Evolutionary conservation across 2,797 vertebrate genomes (phyloP), one percentile per base, ranked within the genome.

Genomic region (Falco columbarius): DNA sequence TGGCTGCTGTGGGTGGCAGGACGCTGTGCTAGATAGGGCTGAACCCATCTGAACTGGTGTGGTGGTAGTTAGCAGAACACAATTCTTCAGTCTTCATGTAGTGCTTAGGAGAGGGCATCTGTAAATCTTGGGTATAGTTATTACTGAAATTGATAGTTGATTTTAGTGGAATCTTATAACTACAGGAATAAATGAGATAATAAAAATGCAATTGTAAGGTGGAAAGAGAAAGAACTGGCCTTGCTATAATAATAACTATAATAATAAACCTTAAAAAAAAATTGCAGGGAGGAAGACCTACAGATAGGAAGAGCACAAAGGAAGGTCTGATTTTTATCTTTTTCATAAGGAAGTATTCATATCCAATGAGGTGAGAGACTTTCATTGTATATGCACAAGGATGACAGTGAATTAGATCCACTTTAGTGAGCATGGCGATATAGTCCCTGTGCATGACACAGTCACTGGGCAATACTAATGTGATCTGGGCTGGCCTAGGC

Each of bases 11-110:
- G 46, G 38, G 42, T 62, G 32, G n/a, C 21, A 52, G 68, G 42
- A 62, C 38, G 15, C 16, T 34, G 26, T 17, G 40, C 47, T 51
- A 27, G 32, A 10, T 26, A 47, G 38, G 49, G 23, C 61, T 46
- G 56, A 49, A 38, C 7, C 24, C 23, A 22, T 18, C 29, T 8
- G 23, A 49, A 55, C 7, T 0, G 0, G 7, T 10, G 3, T 5
- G 32, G 34, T 54, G 40, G 18, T 29, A 73, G 71, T 24, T 23
- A 73, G 40, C n/a, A 34, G n/a, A 2, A 13, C 5, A 1, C 0
- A 2, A 12, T 42, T 61, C 58, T 62, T 56, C 20, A 12, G 29
- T 58, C 44, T 84, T 66, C 5, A 6, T 1, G 20, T 15, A 22
- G 34, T 40, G 23, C 27, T 67, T 34, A 38, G 49, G 44, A 63